phyloP scores from a whole-genome alignment of 1,140 invertebrate species.

The Hestina assimilis region DNA sequence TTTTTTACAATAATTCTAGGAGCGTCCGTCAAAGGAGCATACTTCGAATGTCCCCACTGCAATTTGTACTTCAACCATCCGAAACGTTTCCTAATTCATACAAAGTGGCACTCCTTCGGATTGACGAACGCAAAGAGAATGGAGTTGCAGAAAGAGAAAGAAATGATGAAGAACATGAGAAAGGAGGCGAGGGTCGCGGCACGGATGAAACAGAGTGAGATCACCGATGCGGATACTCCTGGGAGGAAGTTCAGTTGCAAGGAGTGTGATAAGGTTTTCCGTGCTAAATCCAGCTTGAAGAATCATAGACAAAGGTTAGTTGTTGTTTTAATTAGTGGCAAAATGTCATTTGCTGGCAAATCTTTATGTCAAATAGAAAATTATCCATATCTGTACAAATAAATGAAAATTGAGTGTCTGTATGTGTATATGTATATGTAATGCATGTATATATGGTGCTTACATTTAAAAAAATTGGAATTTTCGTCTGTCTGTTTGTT shows the following conservation, averaged over 20 bases:
- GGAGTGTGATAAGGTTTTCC: constrained; percentile 59
- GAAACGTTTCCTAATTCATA: constrained; percentile 64
- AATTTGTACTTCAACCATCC: constrained; percentile 53
- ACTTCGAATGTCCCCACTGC: constrained; percentile 60
- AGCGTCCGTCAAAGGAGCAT: constrained; percentile 20
- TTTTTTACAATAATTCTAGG: constrained; percentile 27
- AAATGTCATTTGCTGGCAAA: no score
- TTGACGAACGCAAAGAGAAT: constrained; percentile 45
- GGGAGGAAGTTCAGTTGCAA: constrained; percentile 46
- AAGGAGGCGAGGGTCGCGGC: constrained; percentile 42
- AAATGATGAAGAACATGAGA: constrained; percentile 38
- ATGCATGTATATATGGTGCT: no score
- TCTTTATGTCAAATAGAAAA: no score
- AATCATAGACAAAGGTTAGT: constrained; percentile 58
- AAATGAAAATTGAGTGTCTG: no score
- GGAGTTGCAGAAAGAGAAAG: constrained; percentile 45
- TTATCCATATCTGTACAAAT: no score
- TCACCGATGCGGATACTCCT: constrained; percentile 31
- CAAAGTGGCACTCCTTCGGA: constrained; percentile 69
- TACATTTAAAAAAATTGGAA: no score
- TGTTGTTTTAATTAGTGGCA: no score
- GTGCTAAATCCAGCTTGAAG: constrained; percentile 44
- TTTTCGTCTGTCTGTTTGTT: no score
- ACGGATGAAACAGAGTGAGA: constrained; percentile 45
- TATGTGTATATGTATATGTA: no score